Evolutionary conservation across 1,140 invertebrate genomes (phyloP), one percentile per base, ranked within the genome.

Genomic region (Ylistrum balloti): DNA sequence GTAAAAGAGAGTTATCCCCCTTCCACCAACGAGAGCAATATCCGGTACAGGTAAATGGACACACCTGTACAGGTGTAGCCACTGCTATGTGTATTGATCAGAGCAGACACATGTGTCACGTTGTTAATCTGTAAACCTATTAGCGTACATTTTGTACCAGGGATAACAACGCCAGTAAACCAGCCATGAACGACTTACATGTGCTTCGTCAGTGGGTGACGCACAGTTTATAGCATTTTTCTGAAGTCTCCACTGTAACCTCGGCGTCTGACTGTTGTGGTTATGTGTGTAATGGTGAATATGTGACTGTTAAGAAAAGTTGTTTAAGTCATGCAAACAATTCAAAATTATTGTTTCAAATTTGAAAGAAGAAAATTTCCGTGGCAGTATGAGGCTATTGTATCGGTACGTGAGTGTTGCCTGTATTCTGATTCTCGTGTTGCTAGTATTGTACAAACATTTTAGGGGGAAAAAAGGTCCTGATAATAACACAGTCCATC

Each of bases 341-440:
- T 11, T 74, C 56, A 74, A 74, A 74, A 74, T 17, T 74, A 28
- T 74, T 74, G 56, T 28, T 74, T 74, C 56, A 74, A 74, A 74
- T 74, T 74, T 74, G 56, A 74, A 74, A 74, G 56, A 74, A 74
- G 56, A 74, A 74, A 74, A 74, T 28, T 11, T 74, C 5, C n/a
- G 56, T 28, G 56, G 56, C 56, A 74, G 9, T 5, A 74, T 74
- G 56, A 74, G 56, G 28, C 56, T 74, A 28, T 1, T 74, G 13
- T 74, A 74, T 17, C 22, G 56, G 0, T 74, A 74, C 56, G 56
- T 74, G 22, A 28, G 15, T 74, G 56, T n/a, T n/a, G 56, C 56
- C 56, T 74, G 56, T 74, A 5, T 74, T 74, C n/a, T 74, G 17
- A n/a, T n/a, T 28, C 1, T 74, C n/a, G 56, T 74, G 56, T 22